Evolutionary conservation across 2,113 vertebrate genomes (phyloP).

Genomic region (Sinocyclocheilus rhinocerous): DNA sequence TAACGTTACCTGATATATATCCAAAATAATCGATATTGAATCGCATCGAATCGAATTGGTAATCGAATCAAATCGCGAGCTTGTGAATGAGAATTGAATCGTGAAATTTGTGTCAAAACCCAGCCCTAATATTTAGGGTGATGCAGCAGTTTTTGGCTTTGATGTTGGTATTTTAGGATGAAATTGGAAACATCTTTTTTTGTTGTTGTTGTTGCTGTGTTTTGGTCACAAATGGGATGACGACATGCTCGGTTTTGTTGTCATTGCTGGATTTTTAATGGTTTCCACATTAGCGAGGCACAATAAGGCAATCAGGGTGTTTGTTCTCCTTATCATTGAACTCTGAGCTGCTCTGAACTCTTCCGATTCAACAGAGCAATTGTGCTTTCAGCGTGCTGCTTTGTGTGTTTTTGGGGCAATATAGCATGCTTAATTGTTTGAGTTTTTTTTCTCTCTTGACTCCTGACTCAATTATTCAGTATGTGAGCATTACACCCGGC

Average conservation of each 20-base stretch:
- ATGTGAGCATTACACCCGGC: background rate
- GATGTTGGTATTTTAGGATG: background rate
- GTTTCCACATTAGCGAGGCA: background rate
- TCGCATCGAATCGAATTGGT: too few species aligned
- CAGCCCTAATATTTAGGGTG: background rate
- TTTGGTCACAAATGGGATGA: background rate
- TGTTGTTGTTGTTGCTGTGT: background rate
- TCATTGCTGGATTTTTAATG: background rate
- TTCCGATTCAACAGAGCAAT: background rate
- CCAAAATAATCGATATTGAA: too few species aligned
- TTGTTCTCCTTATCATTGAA: background rate
- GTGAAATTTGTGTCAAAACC: too few species aligned
- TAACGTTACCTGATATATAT: too few species aligned
- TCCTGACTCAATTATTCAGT: background rate
- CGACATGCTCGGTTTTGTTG: background rate
- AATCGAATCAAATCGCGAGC: too few species aligned
- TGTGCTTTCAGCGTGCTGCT: background rate
- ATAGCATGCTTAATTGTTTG: background rate
- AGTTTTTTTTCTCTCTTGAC: too few species aligned
- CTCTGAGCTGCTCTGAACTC: background rate
- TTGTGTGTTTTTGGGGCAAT: background rate
- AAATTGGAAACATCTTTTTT: background rate
- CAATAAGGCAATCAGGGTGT: background rate
- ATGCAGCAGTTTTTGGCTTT: background rate
- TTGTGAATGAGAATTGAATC: too few species aligned